phyloP scores from a whole-genome alignment of 2,113 vertebrate species.

The Clupea harengus region DNA sequence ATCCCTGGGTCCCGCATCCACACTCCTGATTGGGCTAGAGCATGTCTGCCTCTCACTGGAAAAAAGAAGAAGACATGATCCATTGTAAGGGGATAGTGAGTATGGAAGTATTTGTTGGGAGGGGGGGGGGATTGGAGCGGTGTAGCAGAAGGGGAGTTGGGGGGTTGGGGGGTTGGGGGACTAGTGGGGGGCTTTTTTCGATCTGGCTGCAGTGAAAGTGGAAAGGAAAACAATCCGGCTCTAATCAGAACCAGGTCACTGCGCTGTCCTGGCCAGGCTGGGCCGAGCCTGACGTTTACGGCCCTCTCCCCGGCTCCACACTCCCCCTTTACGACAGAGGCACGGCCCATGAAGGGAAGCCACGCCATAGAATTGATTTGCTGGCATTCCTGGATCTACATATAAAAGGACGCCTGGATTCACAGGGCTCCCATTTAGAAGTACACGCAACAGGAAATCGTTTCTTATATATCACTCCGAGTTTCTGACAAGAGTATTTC shows the following conservation, averaged over 20 bases:
- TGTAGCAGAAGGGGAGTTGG: neutral
- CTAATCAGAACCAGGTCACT: constrained; percentile 41
- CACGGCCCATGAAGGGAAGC: constrained; percentile 44
- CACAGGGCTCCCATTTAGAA: constrained; percentile 46
- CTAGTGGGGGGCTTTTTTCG: constrained; percentile 1
- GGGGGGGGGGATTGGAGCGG: neutral
- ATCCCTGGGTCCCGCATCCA: neutral
- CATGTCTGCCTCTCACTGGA: neutral
- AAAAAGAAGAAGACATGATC: constrained; percentile 2
- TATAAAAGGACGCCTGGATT: constrained; percentile 46
- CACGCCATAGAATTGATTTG: constrained; percentile 47
- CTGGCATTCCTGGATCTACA: constrained; percentile 46
- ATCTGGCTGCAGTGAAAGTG: constrained; percentile 35
- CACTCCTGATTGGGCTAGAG: neutral
- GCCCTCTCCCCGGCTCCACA: constrained; percentile 29
- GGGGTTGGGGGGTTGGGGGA: neutral
- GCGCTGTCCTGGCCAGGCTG: constrained; percentile 19
- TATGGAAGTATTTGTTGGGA: neutral
- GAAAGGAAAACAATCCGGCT: constrained; percentile 34
- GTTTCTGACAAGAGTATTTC: constrained; percentile 55
- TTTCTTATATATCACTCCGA: constrained; percentile 51
- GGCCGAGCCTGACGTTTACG: constrained; percentile 44
- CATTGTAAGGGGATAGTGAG: neutral
- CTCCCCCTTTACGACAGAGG: constrained; percentile 42
- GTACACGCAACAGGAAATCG: constrained; percentile 54